phyloP scores from a whole-genome alignment of 2,888 invertebrate genomes.

The Watsonalla binaria region DNA sequence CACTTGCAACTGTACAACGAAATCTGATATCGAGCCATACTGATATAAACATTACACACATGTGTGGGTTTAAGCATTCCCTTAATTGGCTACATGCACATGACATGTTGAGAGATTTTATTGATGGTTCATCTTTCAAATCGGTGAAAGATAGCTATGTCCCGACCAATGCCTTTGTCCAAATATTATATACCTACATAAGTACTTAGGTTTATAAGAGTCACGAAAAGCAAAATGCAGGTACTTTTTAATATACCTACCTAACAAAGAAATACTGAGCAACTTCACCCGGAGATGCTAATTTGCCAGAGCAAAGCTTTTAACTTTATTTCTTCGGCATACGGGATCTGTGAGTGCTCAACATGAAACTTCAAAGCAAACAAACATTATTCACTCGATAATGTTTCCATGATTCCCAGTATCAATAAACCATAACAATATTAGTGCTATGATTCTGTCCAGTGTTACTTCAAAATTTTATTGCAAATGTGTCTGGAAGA shows the following conservation, averaged over 20 bases:
- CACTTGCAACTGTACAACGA: conserved; percentile 44
- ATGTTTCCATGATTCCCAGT: not conserved
- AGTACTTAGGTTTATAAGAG: too few species aligned
- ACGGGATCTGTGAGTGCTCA: not conserved
- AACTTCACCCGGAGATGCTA: not conserved
- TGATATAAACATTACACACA: conserved; percentile 19
- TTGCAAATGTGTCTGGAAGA: too few species aligned
- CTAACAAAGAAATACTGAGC: not conserved
- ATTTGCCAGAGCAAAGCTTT: not conserved
- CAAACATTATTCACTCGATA: too few species aligned
- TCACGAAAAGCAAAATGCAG: too few species aligned
- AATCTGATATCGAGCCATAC: conserved; percentile 53
- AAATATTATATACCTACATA: too few species aligned
- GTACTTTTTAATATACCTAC: too few species aligned
- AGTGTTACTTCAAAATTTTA: too few species aligned
- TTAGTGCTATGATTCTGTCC: conserved; percentile 8
- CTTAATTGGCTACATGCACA: conserved; percentile 44
- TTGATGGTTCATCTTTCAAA: conserved; percentile 11
- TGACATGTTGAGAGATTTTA: conserved; percentile 33
- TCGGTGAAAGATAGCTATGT: not conserved
- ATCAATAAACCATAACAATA: conserved; percentile 22
- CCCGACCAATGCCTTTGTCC: not conserved
- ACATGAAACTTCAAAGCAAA: not conserved
- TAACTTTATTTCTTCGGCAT: not conserved
- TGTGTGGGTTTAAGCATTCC: conserved; percentile 27